Percentiles rank a stretch among this genome's conserved stretches.
phyloP scores from a whole-genome alignment of 92 coral and sea anemone genomes.

The Bergia sp. region DNA sequence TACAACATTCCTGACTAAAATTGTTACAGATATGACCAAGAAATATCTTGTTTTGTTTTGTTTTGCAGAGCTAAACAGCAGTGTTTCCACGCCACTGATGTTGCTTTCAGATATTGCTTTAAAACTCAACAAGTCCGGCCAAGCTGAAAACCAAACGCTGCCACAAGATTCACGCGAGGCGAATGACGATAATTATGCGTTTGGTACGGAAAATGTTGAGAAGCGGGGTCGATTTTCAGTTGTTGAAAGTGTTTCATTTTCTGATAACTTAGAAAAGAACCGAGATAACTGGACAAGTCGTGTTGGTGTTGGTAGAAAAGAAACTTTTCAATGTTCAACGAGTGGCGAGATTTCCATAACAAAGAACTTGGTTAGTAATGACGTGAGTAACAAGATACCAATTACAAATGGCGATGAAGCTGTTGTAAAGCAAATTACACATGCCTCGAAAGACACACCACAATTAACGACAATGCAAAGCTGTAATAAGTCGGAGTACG shows the following conservation, averaged over 20 bases:
- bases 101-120: constrained; percentile 31
- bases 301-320: background rate
- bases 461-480: background rate
- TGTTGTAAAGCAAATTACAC: background rate
- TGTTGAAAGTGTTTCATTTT: background rate
- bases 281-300: background rate
- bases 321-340: background rate
- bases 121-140: constrained; percentile 5
- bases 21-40: background rate
- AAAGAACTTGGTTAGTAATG: background rate
- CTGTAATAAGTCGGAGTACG: background rate
- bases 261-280: background rate
- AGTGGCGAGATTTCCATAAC: background rate
- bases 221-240: background rate
- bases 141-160: background rate
- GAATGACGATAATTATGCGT: background rate
- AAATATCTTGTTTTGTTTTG: background rate
- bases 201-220: background rate
- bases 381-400: background rate
- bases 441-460: background rate
- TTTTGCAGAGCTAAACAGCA: constrained; percentile 8
- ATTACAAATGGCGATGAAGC: background rate
- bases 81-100: constrained; percentile 24
- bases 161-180: background rate
- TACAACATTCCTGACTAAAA: background rate